Base-by-base conservation (phyloP, 1,140 invertebrate species). In the Drosophila funebris region DNA sequence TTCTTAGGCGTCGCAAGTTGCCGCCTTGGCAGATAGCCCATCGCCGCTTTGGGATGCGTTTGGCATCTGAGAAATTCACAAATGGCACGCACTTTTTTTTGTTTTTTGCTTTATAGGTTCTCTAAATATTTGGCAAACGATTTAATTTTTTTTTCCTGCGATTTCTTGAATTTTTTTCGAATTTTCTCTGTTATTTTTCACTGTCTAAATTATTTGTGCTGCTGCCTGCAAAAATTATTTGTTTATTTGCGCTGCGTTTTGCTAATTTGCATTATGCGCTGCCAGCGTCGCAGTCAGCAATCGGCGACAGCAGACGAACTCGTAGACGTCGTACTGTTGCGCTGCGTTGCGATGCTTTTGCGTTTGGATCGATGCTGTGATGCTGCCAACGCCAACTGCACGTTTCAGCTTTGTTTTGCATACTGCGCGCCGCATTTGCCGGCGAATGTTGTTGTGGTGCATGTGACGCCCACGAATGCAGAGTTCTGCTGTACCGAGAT, bases 341-440 rank as follows among this genome's bases (percentile, higher is more conserved):
- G 52, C 52, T 48, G 64, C 43, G 13, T 31, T 41, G 14, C 31
- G 46, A 41, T 70, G 46, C 60, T 36, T 52, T n/a, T 22, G 24
- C 16, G 41, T 18, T 33, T 9, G 11, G 52, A 0, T 68, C 36
- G 36, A 11, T 58, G 29, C 27, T 71, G 61, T 27, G 52, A 0
- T 58, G 63, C 29, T 60, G 64, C 18, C 63, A 54, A 57, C 46
- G 69, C 36, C 74, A 85, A 85, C 83, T 87, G 83, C 83, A 88
- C 83, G 83, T 87, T 83, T 70, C 83, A 74, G 83, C 72, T 73
- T 87, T 87, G 83, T 87, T 87, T 87, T 87, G 83, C 83, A 87
- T 87, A 87, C 83, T 87, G 83, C 44, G 78, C 68, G 83, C 50
- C 68, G 72, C 83, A 73, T 39, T 76, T 62, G 83, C 83, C 83